Conservation (phyloP, 2,888 invertebrate species). For the Sarcophaga rosellei region DNA sequence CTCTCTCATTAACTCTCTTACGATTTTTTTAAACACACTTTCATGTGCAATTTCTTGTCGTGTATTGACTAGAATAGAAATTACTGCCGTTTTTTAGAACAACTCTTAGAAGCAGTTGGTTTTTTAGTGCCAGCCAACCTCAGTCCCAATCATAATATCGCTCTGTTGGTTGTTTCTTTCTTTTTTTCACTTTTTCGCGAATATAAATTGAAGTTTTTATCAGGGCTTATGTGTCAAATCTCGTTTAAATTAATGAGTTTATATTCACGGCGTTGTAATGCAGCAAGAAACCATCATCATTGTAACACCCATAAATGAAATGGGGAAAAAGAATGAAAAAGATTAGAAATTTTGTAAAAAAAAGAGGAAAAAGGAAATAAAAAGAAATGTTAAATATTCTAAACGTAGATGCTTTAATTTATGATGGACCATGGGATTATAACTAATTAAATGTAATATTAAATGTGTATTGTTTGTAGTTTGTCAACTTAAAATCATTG, state of each 20-base stretch:
- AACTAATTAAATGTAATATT: not conserved
- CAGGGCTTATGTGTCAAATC: constrained; percentile 78
- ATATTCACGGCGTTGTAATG: constrained; percentile 30
- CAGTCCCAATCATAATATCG: constrained; percentile 1
- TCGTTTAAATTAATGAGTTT: constrained; percentile 81
- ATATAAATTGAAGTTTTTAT: constrained; percentile 79
- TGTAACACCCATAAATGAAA: not conserved
- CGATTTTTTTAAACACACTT: too few relatives aligned
- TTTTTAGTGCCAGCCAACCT: constrained; percentile 46
- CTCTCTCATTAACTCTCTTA: too few relatives aligned
- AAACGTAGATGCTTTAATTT: constrained; percentile 23
- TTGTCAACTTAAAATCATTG: too few relatives aligned
- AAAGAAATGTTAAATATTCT: constrained; percentile 6
- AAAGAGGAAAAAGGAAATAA: constrained; percentile 1
- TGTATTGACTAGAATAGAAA: not conserved
- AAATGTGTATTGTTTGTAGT: not conserved
- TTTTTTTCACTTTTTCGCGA: constrained; percentile 69
- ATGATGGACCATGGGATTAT: not conserved
- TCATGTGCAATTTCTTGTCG: not conserved
- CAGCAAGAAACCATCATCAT: not conserved
- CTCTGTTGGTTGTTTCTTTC: constrained; percentile 16
- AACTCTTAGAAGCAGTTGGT: constrained; percentile 23
- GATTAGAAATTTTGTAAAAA: constrained; percentile 7
- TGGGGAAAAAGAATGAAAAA: not conserved
- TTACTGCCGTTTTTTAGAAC: constrained; percentile 49